phyloP scores from a whole-genome alignment of 64 coral and sea anemone species.

The Actinia tenebrosa region DNA sequence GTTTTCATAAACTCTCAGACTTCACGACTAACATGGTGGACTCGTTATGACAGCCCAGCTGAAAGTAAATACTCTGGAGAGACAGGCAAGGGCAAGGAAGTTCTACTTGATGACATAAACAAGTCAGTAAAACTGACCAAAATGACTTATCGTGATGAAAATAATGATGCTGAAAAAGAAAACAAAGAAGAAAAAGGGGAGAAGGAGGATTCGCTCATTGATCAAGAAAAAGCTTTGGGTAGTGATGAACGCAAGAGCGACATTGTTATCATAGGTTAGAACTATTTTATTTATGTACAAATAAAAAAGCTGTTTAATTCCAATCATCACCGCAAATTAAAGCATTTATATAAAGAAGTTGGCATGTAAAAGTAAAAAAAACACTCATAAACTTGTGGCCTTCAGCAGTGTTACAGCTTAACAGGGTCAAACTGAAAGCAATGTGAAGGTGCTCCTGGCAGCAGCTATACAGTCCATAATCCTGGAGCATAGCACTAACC shows the following conservation, averaged over 20 bases:
- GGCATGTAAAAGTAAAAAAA: too few relatives aligned
- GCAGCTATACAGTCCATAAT: too few relatives aligned
- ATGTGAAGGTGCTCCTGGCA: too few relatives aligned
- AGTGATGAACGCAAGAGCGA: neutral
- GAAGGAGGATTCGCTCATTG: neutral
- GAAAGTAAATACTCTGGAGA: too few relatives aligned
- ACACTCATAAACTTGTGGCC: too few relatives aligned
- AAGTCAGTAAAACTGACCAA: neutral
- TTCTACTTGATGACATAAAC: neutral
- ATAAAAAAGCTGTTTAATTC: too few relatives aligned
- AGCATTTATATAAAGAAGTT: too few relatives aligned
- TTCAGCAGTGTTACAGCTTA: neutral
- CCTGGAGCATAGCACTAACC: too few relatives aligned
- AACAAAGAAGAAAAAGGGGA: neutral
- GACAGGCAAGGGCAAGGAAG: neutral
- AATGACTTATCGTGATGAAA: neutral
- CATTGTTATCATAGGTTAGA: neutral
- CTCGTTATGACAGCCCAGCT: neutral
- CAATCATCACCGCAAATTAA: too few relatives aligned
- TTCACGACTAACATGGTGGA: slow-evolving; percentile 15
- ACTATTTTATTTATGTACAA: neutral
- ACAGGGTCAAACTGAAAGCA: neutral
- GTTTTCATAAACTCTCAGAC: neutral
- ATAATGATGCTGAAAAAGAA: neutral
- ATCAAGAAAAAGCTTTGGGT: neutral